These are phyloP conservation scores for Cinara cedri DNA, from an alignment of 2,888 invertebrate genomes.

Conservation along the genomic window DNA sequence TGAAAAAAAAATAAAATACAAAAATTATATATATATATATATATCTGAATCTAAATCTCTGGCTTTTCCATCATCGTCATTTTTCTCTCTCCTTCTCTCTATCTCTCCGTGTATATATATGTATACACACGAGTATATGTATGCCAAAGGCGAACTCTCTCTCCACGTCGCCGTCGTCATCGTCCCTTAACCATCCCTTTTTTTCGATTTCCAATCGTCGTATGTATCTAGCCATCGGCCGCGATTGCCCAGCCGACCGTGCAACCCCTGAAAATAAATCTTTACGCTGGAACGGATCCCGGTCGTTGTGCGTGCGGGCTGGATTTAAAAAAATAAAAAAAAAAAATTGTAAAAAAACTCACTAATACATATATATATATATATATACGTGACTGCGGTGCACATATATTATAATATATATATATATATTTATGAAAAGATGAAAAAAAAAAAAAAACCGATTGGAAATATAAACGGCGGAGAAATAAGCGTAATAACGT, in stretches of 20 bases:
- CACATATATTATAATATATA: conserved; percentile 8
- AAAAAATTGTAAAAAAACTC: conserved; percentile 25
- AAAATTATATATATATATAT: conserved; percentile 27
- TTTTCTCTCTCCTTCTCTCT: too few species aligned
- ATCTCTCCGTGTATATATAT: too few species aligned
- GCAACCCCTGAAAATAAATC: conserved; percentile 57
- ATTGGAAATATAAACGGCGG: conserved; percentile 53
- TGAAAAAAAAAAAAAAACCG: conserved; percentile 31
- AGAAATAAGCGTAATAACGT: conserved; percentile 56
- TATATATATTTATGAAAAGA: conserved; percentile 33
- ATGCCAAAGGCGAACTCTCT: conserved; percentile 49
- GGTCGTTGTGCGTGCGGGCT: conserved; percentile 54
- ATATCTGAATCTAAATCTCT: conserved; percentile 42
- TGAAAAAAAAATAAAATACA: conserved; percentile 24
- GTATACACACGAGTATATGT: conserved; percentile 1
- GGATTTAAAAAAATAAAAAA: conserved; percentile 56
- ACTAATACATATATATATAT: conserved; percentile 22
- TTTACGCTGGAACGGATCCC: conserved; percentile 57
- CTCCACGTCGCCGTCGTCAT: not conserved
- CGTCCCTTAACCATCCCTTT: conserved; percentile 50
- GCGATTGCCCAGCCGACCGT: conserved; percentile 57
- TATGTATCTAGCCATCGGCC: conserved; percentile 56
- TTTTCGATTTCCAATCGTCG: conserved; percentile 57
- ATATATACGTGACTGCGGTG: not conserved
- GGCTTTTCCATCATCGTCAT: conserved; percentile 56